Percentiles rank a stretch among this genome's conserved stretches.
Evolutionary conservation across 1,140 invertebrate genomes (phyloP).

Genomic region (Caenorhabditis remanei): DNA sequence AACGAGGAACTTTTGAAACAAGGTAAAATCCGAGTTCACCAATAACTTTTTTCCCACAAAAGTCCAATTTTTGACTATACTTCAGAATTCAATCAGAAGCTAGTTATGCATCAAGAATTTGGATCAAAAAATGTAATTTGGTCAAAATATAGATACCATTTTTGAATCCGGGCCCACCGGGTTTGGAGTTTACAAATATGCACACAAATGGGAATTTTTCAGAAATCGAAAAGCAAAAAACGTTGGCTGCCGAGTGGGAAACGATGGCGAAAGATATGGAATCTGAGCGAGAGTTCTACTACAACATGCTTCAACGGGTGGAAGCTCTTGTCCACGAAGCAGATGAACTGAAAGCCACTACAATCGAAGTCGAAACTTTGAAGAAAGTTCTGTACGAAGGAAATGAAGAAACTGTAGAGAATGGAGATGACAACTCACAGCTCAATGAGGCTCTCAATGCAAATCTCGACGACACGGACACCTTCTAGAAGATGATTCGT

Average conservation of each 20-base stretch:
- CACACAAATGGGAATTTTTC: neutral
- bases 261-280: constrained; percentile 41
- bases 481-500: constrained; percentile 4
- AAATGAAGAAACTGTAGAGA: neutral
- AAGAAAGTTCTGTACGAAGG: neutral
- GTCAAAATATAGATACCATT: no score
- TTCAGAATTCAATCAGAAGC: neutral
- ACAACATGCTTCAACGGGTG: constrained; percentile 95
- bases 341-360: neutral
- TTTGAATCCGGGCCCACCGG: no score
- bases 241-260: neutral
- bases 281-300: constrained; percentile 94
- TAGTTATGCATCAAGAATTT: no score
- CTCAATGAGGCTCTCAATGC: neutral
- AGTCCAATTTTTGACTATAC: no score
- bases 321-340: constrained; percentile 84
- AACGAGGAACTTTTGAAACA: constrained; percentile 1
- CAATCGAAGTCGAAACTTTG: neutral
- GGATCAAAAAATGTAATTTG: no score
- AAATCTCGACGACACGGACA: constrained; percentile 20
- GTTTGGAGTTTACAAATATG: no score
- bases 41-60: neutral
- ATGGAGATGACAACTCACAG: neutral
- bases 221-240: neutral
- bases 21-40: neutral